Evolutionary conservation across 2,888 invertebrate species (phyloP), one percentile per base, ranked within the genome.

Genomic region (Crematogaster levior): DNA sequence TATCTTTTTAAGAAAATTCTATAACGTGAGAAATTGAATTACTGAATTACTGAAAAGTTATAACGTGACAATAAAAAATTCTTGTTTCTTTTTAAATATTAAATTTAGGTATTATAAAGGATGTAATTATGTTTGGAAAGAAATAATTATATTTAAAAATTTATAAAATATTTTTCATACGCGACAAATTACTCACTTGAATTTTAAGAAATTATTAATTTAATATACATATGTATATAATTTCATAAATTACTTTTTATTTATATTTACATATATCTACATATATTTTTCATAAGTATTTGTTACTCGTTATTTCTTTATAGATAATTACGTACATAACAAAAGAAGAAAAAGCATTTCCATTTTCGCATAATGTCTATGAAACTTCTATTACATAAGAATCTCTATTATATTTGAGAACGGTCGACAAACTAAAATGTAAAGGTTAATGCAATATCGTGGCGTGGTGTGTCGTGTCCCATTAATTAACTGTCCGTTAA

Each of bases 401-500:
- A 70, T 77, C 18, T 43, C 46, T 43, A 21, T 68, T 56, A 30
- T 56, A 40, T 30, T 27, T 34, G 70, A 30, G 27, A 40, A 24
- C 21, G 30, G 18, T 27, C n/a, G n/a, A 21, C 40, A 70, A 53
- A 77, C 51, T 40, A 53, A 77, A 60, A 40, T 7, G 56, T 68
- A 77, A 53, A 75, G 21, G 21, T 77, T 70, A 77, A 56, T 77
- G 43, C 56, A 68, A 68, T 77, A 77, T 77, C 24, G 40, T 56
- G 65, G 21, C 24, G 15, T 46, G 56, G 21, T 30, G 40, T 53
- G 53, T 68, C 53, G n/a, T 27, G 18, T n/a, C 6, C 30, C 21
- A 68, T 77, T 68, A 77, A 77, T 77, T 77, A 77, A 43, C 24
- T 68, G 40, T 68, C 56, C 21, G 53, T 56, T 21, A 68, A 77